Conservation (phyloP, 2,113 vertebrate genomes). For the Chinchilla lanigera region DNA sequence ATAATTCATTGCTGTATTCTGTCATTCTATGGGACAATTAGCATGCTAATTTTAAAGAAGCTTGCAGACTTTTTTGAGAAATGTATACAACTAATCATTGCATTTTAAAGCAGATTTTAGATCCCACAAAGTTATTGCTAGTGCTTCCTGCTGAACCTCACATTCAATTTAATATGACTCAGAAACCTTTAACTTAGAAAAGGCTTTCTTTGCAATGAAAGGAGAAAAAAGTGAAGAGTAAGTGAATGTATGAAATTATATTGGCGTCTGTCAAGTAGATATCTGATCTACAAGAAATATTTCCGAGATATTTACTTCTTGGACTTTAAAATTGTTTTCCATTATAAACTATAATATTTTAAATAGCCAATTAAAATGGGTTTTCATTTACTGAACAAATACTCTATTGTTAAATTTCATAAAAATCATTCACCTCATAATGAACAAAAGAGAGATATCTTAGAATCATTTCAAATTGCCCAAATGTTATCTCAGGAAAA, state of each 20-base stretch:
- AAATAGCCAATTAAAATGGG: slow-evolving; percentile 28
- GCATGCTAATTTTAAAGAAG: slow-evolving; percentile 44
- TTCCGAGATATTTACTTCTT: background rate
- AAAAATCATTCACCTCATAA: background rate
- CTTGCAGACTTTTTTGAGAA: background rate
- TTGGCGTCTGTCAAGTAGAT: background rate
- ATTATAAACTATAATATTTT: slow-evolving; percentile 5
- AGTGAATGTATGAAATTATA: background rate
- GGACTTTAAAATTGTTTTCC: background rate
- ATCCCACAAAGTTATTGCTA: slow-evolving; percentile 19
- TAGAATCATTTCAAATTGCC: slow-evolving; percentile 5
- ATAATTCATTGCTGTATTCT: background rate
- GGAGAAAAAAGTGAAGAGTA: background rate
- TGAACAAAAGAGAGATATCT: background rate
- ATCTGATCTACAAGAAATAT: background rate
- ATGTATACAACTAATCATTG: background rate
- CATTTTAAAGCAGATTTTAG: background rate
- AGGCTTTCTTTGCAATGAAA: background rate
- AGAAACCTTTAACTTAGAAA: slow-evolving; percentile 20
- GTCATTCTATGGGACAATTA: background rate
- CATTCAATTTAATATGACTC: background rate
- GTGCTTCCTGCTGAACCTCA: background rate
- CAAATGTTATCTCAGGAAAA: background rate
- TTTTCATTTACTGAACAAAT: slow-evolving; percentile 4
- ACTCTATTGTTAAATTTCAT: slow-evolving; percentile 15